Conservation (phyloP, 1,140 invertebrate genomes). For the Trachymyrmex septentrionalis region DNA sequence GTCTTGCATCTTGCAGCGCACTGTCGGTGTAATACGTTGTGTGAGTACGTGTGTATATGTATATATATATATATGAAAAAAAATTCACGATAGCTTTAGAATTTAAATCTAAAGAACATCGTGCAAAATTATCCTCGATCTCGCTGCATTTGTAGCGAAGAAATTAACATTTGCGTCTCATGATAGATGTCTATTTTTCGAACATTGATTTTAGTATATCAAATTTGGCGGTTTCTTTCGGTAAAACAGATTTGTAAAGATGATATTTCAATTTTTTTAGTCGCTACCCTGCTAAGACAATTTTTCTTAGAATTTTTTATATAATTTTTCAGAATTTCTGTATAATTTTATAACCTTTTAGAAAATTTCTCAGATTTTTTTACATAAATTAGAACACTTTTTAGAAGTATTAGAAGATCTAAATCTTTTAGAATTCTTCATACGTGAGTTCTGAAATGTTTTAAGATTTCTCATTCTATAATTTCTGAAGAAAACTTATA, state of each 20-base stretch:
- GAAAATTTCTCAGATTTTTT: too few relatives aligned
- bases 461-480: too few relatives aligned
- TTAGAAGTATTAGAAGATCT: too few relatives aligned
- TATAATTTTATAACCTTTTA: too few relatives aligned
- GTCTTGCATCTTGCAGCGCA: conserved; percentile 46
- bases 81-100: conserved; percentile 21
- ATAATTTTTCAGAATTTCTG: too few relatives aligned
- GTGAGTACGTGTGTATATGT: background rate
- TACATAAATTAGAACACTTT: too few relatives aligned
- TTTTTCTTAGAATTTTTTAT: too few relatives aligned
- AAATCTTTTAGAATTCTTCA: too few relatives aligned
- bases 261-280: background rate
- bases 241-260: background rate
- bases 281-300: background rate
- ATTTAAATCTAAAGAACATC: conserved; percentile 12
- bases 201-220: conserved; percentile 12
- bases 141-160: background rate
- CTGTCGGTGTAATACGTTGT: conserved; percentile 25
- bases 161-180: conserved; percentile 19
- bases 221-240: background rate
- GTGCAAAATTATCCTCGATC: background rate
- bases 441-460: too few relatives aligned
- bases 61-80: conserved; percentile 33
- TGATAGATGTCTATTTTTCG: background rate
- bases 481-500: too few relatives aligned